A percentile compares a stretch with the other conserved stretches of the same genome.
phyloP scores from a whole-genome alignment of 2,113 vertebrate genomes.

The Condylura cristata region DNA sequence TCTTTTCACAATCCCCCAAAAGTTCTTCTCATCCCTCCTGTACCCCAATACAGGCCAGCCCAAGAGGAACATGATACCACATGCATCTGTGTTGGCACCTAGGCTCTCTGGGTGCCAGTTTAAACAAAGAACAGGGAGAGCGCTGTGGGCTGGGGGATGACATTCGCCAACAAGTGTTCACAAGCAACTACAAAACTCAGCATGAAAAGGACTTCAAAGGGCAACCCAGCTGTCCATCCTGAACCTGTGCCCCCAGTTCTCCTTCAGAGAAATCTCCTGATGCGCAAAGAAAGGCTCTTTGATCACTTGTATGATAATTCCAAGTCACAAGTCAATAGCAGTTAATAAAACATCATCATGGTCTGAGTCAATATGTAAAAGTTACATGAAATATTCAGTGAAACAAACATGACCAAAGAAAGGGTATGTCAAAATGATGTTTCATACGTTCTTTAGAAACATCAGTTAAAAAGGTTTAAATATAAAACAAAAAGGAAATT shows the following conservation, averaged over 20 bases:
- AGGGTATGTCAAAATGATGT: neutral
- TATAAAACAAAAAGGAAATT: neutral
- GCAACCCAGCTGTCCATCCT: neutral
- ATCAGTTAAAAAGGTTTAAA: neutral
- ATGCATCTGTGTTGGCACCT: neutral
- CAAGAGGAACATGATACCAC: neutral
- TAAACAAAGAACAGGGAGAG: conserved; percentile 25
- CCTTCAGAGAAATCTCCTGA: conserved; percentile 29
- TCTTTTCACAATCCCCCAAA: neutral
- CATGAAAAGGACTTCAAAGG: conserved; percentile 54
- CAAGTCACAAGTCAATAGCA: conserved; percentile 52
- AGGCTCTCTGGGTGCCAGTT: neutral
- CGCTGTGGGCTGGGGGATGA: neutral
- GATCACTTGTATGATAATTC: conserved; percentile 52
- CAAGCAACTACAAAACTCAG: neutral
- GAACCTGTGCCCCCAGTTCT: conserved; percentile 16
- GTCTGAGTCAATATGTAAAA: conserved; percentile 58
- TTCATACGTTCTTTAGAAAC: neutral
- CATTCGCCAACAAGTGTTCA: neutral
- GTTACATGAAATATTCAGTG: conserved; percentile 66
- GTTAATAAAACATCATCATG: conserved; percentile 78
- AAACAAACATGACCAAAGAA: neutral
- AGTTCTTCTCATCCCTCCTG: neutral
- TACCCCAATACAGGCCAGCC: neutral
- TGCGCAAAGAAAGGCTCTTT: conserved; percentile 56